These are phyloP conservation scores for Notiomystis cincta DNA, from an alignment of 2,113 vertebrate genomes.

Conservation along the genomic window DNA sequence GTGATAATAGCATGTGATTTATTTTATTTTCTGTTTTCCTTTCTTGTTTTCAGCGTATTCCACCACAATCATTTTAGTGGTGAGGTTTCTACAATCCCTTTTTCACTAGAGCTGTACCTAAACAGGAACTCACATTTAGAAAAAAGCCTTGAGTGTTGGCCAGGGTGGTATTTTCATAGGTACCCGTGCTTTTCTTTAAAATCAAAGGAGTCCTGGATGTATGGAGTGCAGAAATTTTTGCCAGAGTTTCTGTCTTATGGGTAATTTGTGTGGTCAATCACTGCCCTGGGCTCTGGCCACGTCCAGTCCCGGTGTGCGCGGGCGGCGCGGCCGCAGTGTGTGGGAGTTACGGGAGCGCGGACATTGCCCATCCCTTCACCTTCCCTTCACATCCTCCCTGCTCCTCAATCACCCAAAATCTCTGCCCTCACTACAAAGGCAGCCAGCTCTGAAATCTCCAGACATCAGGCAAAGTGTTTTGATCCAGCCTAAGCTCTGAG, in stretches of 20 bases:
- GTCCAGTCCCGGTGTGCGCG: accelerated
- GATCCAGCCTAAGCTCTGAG: not conserved
- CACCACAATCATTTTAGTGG: not conserved
- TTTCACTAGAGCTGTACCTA: not conserved
- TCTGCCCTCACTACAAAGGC: not conserved
- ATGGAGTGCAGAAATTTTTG: not conserved
- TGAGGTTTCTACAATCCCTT: not conserved
- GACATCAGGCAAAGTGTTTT: not conserved
- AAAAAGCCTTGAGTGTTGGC: not conserved
- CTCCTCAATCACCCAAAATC: not conserved
- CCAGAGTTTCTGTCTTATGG: not conserved
- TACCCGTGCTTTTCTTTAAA: not conserved
- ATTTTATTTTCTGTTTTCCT: not conserved
- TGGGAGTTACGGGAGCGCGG: not conserved
- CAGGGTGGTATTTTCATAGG: not conserved
- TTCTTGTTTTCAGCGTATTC: not conserved
- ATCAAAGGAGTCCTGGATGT: not conserved
- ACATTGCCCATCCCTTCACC: accelerated
- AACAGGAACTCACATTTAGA: not conserved
- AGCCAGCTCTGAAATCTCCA: not conserved
- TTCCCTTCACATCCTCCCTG: not conserved
- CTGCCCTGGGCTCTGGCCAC: not conserved
- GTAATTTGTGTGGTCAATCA: not conserved
- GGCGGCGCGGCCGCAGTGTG: accelerated
- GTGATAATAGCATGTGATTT: not conserved